Evolutionary conservation across 1,140 invertebrate genomes (phyloP), one percentile per base, ranked within the genome.

Genomic region (Cyclina sinensis): DNA sequence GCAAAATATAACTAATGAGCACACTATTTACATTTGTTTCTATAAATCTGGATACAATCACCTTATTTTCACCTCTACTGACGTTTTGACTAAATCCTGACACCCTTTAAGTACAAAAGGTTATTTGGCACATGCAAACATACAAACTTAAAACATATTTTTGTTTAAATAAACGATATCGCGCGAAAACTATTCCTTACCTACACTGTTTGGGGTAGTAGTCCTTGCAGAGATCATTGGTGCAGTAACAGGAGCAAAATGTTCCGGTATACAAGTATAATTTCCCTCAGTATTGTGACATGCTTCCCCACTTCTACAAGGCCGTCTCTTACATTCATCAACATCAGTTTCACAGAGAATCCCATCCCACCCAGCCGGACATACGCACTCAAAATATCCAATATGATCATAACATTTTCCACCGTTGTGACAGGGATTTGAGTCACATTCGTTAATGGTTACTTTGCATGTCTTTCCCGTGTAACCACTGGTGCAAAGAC

Each of bases 261-360:
- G 27, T 30, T 65, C 62, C 62, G n/a, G 4, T 18, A 2, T 14
- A 30, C 91, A 92, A 46, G 5, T 46, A 62, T 85, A 92, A n/a
- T 48, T 70, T 11, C 51, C 80, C 79, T 98, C 96, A 87, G 97
- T 96, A 95, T 99, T 98, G 27, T 97, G 96, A 94, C 99, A 99
- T 85, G 98, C 97, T 0, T 98, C 99, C 32, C 97, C 97, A 95
- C 99, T 99, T 89, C 97, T 96, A 92, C 99, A 99, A 0, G 98
- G 98, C 86, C 97, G 96, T 24, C 95, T 96, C 9, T 14, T 96
- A 95, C 99, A 99, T 92, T 99, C 98, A 94, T 99, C 98, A 30
- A 99, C 97, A 90, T 99, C 98, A 0, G 97, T 96, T 91, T 99
- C 98, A 94, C 99, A 93, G n/a, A 37, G 12, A 24, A 1, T 11